Conservation (phyloP, 2,113 vertebrate species). For the Vicugna pacos region DNA sequence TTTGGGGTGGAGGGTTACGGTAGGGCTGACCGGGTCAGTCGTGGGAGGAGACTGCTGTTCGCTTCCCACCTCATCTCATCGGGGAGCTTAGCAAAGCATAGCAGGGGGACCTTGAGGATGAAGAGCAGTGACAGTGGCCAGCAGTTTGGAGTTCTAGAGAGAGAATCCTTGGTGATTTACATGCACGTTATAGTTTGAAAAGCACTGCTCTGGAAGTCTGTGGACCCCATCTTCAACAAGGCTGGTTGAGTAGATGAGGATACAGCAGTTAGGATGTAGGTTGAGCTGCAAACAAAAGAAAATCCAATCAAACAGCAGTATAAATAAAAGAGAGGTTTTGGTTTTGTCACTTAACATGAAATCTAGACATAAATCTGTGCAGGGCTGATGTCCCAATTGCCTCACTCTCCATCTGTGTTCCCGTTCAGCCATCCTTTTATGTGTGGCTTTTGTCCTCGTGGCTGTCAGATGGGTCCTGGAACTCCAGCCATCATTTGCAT, state of each 20-base stretch:
- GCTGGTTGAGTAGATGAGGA: not conserved
- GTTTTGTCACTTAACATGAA: not conserved
- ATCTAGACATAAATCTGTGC: not conserved
- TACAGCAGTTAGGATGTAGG: not conserved
- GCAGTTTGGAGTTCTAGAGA: not conserved
- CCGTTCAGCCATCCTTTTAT: not conserved
- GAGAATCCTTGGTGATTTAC: not conserved
- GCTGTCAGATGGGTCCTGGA: not conserved
- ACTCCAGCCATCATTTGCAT: not conserved
- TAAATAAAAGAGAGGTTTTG: not conserved
- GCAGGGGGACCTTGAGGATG: not conserved
- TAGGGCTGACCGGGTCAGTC: not conserved
- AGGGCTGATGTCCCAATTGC: not conserved
- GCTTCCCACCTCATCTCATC: not conserved
- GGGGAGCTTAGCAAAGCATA: not conserved
- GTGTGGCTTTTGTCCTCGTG: not conserved
- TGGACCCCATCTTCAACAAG: not conserved
- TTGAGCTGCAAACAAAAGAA: not conserved
- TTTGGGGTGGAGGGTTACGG: not conserved
- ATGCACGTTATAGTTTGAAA: not conserved
- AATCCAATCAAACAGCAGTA: not conserved
- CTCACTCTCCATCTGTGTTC: not conserved
- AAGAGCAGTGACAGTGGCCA: not conserved
- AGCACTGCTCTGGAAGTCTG: not conserved
- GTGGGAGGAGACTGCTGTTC: not conserved